Evolutionary conservation across 2,888 invertebrate species (phyloP), one percentile per base, ranked within the genome.

Genomic region (Amphipoea oculea): DNA sequence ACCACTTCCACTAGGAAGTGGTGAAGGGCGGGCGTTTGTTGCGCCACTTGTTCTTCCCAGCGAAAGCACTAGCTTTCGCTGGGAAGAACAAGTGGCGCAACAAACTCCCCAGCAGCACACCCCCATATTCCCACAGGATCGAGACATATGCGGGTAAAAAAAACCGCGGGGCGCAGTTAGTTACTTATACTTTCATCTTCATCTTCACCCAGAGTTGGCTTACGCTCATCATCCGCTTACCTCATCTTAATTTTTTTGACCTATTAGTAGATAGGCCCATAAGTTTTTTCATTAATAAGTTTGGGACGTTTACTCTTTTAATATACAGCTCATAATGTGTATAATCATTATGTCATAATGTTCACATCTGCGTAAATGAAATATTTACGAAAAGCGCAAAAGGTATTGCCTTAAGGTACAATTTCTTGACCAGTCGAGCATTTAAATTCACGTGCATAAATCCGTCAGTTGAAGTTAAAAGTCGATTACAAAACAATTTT

Each of bases 401-500:
- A 83, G 82, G 78, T 40, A 79, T 63, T 76, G 83, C 83, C 81
- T 89, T 29, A 73, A 85, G 85, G 76, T 73, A 71, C 51, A 85
- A 83, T 87, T 85, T 82, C 77, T 72, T 71, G 57, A 83, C 83
- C 72, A 82, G 79, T 74, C 67, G 57, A 75, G 68, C 78, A 74
- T 87, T 88, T 82, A 81, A 85, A 82, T 70, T 80, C 65, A 81
- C 69, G 69, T 79, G 73, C 83, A 89, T 87, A 86, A 83, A 90
- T 86, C 78, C 79, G 57, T 78, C 81, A 81, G 79, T 80, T 67
- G 66, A 88, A 88, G 83, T 84, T 86, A 89, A 86, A 85, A 85
- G 84, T 78, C 84, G 85, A 88, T 89, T 90, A 86, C 87, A 85
- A 84, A 89, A 88, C 86, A 90, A 89, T 89, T 87, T 91, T 80